phyloP scores from a whole-genome alignment of 2,797 vertebrate species.

The Gallinago stenura region DNA sequence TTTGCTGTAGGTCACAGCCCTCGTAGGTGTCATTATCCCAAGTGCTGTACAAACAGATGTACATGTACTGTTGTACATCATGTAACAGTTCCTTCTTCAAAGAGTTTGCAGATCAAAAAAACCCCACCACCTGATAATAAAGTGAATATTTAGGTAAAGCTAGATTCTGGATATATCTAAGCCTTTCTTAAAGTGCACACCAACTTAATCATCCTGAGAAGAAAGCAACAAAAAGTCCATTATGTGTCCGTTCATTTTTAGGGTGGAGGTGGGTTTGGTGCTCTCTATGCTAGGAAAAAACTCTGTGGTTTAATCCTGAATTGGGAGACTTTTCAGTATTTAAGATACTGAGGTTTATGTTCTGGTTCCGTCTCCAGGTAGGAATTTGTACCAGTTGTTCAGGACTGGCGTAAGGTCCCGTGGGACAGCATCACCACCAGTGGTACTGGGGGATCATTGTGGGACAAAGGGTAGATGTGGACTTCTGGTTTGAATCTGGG shows the following conservation, averaged over 20 bases:
- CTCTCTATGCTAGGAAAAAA: background rate
- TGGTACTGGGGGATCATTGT: background rate
- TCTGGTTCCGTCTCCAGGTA: background rate
- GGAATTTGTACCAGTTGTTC: background rate
- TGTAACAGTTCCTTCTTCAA: background rate
- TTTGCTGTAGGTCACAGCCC: background rate
- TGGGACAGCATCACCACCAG: background rate
- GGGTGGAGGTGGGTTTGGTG: background rate
- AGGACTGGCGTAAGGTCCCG: rapidly evolving
- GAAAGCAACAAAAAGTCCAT: background rate
- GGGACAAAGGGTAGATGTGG: background rate
- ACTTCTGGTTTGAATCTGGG: background rate
- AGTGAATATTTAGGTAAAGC: background rate
- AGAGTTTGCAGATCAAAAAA: background rate
- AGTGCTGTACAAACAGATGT: background rate
- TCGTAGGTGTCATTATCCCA: background rate
- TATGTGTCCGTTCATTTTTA: background rate
- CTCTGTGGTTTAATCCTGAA: background rate
- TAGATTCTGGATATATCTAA: background rate
- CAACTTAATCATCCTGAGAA: background rate
- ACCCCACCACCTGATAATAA: background rate
- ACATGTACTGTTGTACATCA: background rate
- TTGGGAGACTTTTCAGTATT: background rate
- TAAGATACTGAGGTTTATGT: background rate
- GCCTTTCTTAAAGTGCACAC: background rate